Base-by-base conservation (phyloP, 2,797 vertebrate species). In the Sebastes paucispinis region DNA sequence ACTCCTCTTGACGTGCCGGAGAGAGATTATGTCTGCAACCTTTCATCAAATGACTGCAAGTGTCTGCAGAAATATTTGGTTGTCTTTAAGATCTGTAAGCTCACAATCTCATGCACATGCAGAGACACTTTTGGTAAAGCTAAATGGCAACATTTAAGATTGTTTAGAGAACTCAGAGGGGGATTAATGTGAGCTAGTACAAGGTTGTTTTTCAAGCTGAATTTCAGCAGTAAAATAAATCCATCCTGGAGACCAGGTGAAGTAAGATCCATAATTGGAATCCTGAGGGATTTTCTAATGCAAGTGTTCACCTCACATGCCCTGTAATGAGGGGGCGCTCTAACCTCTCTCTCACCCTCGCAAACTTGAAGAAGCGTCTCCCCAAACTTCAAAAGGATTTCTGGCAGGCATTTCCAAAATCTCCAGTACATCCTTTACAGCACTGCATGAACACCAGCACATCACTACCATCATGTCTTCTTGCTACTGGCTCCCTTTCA, bases 351-450 rank as follows among this genome's bases (percentile, higher is more conserved):
- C 31, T 72, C 55, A 75, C 55, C 55, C 22, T 52, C 20, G 27
- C 22, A 80, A 50, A 75, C 69, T 43, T 22, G 3, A 47, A 65
- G 54, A 76, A 70, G 60, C 68, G 27, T 73, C 60, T 62, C 10
- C 62, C 47, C 39, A 32, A 74, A 81, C 75, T 64, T 88, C 73
- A 85, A 55, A 63, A 55, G 58, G 64, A 73, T 64, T 70, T 75
- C 1, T 29, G 29, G 20, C 59, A 76, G 60, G 34, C 29, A 25
- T 72, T 78, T 64, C 59, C 13, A 79, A 62, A 62, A 32, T 55
- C 31, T 77, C n/a, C 47, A 31, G 36, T 13, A 12, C 59, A 74
- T 32, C 29, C 31, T 54, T 78, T 20, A 22, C 58, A 79, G 52
- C 55, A 3, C 59, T 62, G 62, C 8, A 67, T 25, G 57, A 52